These are phyloP conservation scores for Eumerus sabulonum DNA, from an alignment of 2,888 invertebrate genomes.

Conservation along the genomic window DNA sequence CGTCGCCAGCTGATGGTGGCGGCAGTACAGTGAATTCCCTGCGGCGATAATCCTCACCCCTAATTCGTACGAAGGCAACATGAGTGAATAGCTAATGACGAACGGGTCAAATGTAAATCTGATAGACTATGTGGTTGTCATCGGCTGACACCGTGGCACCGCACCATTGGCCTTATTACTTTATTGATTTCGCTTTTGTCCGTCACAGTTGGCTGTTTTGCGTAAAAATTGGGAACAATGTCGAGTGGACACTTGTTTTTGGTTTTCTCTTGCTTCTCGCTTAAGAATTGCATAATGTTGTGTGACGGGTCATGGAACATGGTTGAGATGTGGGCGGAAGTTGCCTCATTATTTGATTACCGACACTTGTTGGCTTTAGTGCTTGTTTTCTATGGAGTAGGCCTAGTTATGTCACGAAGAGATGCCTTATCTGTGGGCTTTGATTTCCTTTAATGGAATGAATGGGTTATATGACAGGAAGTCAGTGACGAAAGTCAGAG, in stretches of 20 bases:
- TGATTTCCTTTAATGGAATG: no score
- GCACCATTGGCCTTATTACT: conserved; percentile 2
- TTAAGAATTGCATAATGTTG: conserved; percentile 4
- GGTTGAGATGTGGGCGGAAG: conserved; percentile 9
- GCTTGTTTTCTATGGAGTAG: no score
- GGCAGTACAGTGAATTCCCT: neutral
- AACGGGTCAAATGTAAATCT: no score
- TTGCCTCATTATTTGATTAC: no score
- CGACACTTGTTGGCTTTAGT: no score
- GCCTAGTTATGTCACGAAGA: no score
- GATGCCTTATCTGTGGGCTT: no score
- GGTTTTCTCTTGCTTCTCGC: neutral
- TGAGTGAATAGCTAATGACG: neutral
- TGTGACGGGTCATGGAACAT: neutral
- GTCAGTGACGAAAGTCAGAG: no score
- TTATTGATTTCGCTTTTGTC: neutral
- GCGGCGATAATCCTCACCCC: neutral
- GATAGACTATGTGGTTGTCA: no score
- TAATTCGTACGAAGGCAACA: neutral
- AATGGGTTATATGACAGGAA: no score
- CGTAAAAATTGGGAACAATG: neutral
- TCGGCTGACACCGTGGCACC: neutral
- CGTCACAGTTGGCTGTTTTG: neutral
- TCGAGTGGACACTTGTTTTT: neutral
- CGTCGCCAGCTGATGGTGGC: neutral